Evolutionary conservation across 2,888 invertebrate species (phyloP).

Genomic region (Lysandra coridon): DNA sequence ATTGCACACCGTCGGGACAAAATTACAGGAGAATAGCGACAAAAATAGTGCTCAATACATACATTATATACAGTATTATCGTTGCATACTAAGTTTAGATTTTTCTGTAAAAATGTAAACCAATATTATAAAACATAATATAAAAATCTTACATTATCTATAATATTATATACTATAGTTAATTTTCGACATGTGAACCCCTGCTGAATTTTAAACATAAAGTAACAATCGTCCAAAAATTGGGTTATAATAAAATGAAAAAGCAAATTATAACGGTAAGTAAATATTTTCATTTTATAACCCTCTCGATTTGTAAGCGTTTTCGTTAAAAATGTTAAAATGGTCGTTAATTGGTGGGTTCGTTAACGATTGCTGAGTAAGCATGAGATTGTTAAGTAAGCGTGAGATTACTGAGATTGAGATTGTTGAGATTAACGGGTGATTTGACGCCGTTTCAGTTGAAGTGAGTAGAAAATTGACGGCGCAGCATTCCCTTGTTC

Average conservation of each 20-base stretch:
- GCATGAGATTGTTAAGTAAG: neutral
- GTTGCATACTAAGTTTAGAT: too few relatives aligned
- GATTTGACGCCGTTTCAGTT: conserved; percentile 20
- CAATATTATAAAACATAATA: too few relatives aligned
- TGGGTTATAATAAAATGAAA: neutral
- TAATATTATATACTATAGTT: neutral
- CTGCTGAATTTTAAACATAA: neutral
- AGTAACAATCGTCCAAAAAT: neutral
- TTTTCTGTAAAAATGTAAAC: too few relatives aligned
- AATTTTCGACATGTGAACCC: neutral
- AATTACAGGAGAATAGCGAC: too few relatives aligned
- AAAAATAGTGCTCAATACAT: too few relatives aligned
- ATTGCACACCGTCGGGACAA: too few relatives aligned
- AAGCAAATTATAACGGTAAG: neutral
- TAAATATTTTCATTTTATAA: neutral
- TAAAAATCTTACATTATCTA: too few relatives aligned
- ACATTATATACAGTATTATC: too few relatives aligned
- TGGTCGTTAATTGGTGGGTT: neutral
- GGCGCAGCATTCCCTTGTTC: conserved; percentile 4
- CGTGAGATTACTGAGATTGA: neutral
- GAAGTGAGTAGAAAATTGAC: conserved; percentile 23
- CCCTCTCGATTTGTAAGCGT: neutral
- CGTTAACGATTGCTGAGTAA: neutral
- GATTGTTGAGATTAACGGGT: conserved; percentile 8
- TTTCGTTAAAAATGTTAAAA: conserved; percentile 12